Evolutionary conservation across 1,140 invertebrate genomes (phyloP).

Genomic region (Maniola jurtina): DNA sequence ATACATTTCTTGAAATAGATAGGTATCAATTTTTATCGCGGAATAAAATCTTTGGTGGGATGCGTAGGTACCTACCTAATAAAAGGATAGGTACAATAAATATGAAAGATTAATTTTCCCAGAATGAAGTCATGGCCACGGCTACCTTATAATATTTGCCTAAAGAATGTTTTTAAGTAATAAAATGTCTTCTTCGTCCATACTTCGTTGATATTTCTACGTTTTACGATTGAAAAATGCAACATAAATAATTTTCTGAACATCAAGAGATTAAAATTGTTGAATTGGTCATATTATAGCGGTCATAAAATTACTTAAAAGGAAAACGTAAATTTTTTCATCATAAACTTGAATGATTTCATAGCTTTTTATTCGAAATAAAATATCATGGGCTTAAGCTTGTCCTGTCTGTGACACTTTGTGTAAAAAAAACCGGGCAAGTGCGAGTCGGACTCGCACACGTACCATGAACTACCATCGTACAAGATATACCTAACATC

Average conservation of each 20-base stretch:
- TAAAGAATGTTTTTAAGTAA: conserved; percentile 17
- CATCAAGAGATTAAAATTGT: conserved; percentile 29
- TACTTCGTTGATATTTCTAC: conserved; percentile 11
- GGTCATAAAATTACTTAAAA: conserved; percentile 31
- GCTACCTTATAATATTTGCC: background rate
- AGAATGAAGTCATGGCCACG: no score
- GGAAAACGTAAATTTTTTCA: conserved; percentile 23
- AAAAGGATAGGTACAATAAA: no score
- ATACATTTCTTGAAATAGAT: no score
- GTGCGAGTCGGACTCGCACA: background rate
- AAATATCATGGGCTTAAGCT: conserved; percentile 53
- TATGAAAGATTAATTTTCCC: background rate
- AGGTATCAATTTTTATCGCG: no score
- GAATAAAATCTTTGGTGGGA: no score
- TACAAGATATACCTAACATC: no score
- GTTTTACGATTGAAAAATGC: conserved; percentile 21
- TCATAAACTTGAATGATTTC: conserved; percentile 45
- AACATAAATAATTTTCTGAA: conserved; percentile 29
- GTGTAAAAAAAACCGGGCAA: conserved; percentile 42
- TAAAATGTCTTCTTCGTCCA: conserved; percentile 15
- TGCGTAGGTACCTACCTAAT: no score
- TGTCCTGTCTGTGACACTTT: conserved; percentile 48
- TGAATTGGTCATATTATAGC: conserved; percentile 14
- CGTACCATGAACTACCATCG: no score
- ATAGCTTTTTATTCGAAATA: conserved; percentile 40